Base-by-base conservation (phyloP, 2,113 vertebrate species). In the Montifringilla adamsi region DNA sequence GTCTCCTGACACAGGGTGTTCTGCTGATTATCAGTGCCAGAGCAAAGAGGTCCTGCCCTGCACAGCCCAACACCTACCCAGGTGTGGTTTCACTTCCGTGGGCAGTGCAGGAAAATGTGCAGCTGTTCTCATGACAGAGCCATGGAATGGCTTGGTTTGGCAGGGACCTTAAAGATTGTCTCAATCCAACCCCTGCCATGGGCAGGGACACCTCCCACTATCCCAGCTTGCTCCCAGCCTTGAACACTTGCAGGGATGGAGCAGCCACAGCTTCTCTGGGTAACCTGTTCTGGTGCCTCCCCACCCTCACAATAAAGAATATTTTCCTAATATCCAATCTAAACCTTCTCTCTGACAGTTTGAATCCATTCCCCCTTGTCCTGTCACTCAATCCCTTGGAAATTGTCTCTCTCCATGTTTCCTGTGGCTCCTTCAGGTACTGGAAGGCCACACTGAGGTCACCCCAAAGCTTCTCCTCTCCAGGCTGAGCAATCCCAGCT, bases 51-150 rank as follows among this genome's bases (percentile, higher is more conserved):
- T 27, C 27, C 31, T 58, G 43, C 35, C 35, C 59, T 41, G 55
- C 56, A 64, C 8, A 52, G 21, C 27, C 37, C 27, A 12, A 4
- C 37, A 15, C 37, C 22, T 16, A 11, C n/a, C 37, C 23, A 59
- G 46, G 8, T 49, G 60, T 74, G 70, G 8, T 8, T 81, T 70
- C 44, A 13, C 6, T 74, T 60, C 24, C 39, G 35, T 41, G 15
- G 27, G 37, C 1, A 0, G 18, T 49, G 47, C 22, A 46, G 41
- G 41, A 76, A n/a, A 44, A 59, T 0, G 6, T 43, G 41, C 3
- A 16, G 53, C 67, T 87, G n/a, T 44, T 85, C 23, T 58, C 24
- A 23, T 56, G 35, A 46, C 28, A 30, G 28, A 16, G 35, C 53
- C 55, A 20, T 1, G 5, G 43, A 28, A 33, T 7, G 15, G 14